Conservation (phyloP, 2,888 invertebrate genomes). For the Geophilus truncorum region DNA sequence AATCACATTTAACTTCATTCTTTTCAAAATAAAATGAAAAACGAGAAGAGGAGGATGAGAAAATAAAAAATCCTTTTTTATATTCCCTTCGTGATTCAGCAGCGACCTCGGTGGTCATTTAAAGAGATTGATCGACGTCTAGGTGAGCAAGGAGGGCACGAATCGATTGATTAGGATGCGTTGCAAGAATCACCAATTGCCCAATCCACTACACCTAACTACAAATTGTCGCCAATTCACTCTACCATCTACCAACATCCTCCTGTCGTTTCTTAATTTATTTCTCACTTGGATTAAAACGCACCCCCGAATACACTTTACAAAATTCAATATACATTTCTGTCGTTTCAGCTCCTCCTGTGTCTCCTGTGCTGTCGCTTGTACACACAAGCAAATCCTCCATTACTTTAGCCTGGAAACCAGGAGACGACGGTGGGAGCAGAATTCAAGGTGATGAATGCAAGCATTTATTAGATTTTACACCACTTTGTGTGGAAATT, state of each 20-base stretch:
- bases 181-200: not conserved
- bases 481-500: not conserved
- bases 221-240: not conserved
- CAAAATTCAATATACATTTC: not conserved
- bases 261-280: too few species aligned
- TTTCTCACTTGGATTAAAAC: not conserved
- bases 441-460: conserved; percentile 35
- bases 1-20: not conserved
- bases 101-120: not conserved
- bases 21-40: not conserved
- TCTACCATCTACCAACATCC: not conserved
- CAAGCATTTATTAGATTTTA: not conserved
- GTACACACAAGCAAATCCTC: conserved; percentile 35
- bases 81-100: not conserved
- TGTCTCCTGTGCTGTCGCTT: conserved; percentile 34
- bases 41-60: not conserved
- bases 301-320: not conserved
- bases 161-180: not conserved
- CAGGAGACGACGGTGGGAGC: conserved; percentile 36
- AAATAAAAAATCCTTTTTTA: not conserved
- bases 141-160: not conserved
- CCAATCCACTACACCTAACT: not conserved
- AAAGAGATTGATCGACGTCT: not conserved
- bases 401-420: conserved; percentile 36
- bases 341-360: conserved; percentile 35